Evolutionary conservation across 2,797 vertebrate species (phyloP).

Genomic region (Nyctalus aviator): DNA sequence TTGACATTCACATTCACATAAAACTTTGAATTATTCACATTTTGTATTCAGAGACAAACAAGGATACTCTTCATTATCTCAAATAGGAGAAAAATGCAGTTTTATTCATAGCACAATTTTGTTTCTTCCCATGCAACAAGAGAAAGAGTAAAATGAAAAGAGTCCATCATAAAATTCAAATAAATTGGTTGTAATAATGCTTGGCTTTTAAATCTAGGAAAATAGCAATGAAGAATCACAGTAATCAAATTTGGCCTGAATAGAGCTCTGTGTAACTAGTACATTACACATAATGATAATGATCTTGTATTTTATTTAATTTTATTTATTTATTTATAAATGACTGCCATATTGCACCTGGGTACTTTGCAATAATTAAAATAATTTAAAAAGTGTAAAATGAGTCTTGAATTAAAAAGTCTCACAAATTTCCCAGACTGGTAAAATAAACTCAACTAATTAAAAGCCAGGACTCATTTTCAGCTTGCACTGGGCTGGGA

Average conservation of each 20-base stretch:
- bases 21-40: slow-evolving; percentile 3
- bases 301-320: slow-evolving; percentile 76
- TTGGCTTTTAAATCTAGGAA: slow-evolving; percentile 72
- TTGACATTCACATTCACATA: not conserved
- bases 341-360: slow-evolving; percentile 72
- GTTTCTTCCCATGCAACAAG: not conserved
- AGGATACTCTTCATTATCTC: slow-evolving; percentile 35
- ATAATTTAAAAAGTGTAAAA: slow-evolving; percentile 75
- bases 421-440: slow-evolving; percentile 45
- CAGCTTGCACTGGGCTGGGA: not conserved
- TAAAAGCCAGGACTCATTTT: slow-evolving; percentile 66
- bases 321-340: slow-evolving; percentile 81
- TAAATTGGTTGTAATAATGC: slow-evolving; percentile 54
- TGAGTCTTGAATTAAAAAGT: slow-evolving; percentile 64
- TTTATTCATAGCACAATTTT: slow-evolving; percentile 44
- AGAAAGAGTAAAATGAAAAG: slow-evolving; percentile 60
- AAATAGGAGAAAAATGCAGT: not conserved
- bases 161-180: slow-evolving; percentile 31
- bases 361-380: slow-evolving; percentile 76
- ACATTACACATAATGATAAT: slow-evolving; percentile 77
- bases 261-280: slow-evolving; percentile 71
- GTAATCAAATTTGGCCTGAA: slow-evolving; percentile 76
- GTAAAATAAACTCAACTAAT: slow-evolving; percentile 68
- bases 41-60: slow-evolving; percentile 47
- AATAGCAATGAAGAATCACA: slow-evolving; percentile 71